Evolutionary conservation across 2,113 vertebrate species (phyloP), one percentile per base, ranked within the genome.

Genomic region (Sarotherodon lohbergeri): DNA sequence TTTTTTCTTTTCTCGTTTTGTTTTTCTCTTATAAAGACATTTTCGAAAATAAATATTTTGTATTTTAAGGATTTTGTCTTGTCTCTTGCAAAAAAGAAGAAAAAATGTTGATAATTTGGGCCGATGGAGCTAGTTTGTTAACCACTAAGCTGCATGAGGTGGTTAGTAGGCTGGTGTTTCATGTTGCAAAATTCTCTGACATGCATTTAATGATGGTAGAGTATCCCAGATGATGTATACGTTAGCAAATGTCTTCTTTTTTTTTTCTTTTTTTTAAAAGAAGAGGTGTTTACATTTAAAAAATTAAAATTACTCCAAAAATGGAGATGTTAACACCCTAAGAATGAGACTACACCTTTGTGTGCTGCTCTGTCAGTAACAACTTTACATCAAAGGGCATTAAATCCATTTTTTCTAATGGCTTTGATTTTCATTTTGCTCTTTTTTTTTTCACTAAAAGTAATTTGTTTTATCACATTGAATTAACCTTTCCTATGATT

Each of bases 31-130:
- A 90, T 90, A 91, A 94, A 94, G 86, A 95, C 95, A 95, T 95
- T 96, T 95, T 96, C 89, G 92, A 95, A 96, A 96, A 95, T 96
- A 95, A 95, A 96, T 96, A 95, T 96, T 96, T 96, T 96, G 94
- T 96, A 95, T 96, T 95, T 95, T 95, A 94, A 92, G 81, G 76
- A 84, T 56, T 95, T 93, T 94, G 91, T 91, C 91, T 94, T 91
- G 91, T 93, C 91, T 96, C 86, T 92, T 95, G 91, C 80, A 80
- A 84, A 81, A 85, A 83, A 84, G 32, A 22, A 86, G 29, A 34
- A 50, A 79, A 24, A 34, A 19, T 52, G 78, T 24, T 46, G 22
- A 76, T 5, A 48, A 76, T 48, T 48, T 76, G 68, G 41, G 68
- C 68, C 4, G 0, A 73, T 29, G 22, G n/a, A 73, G 24, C 68